Evolutionary conservation across 1,140 invertebrate species (phyloP), one percentile per base, ranked within the genome.

Genomic region (Bombus affinis): DNA sequence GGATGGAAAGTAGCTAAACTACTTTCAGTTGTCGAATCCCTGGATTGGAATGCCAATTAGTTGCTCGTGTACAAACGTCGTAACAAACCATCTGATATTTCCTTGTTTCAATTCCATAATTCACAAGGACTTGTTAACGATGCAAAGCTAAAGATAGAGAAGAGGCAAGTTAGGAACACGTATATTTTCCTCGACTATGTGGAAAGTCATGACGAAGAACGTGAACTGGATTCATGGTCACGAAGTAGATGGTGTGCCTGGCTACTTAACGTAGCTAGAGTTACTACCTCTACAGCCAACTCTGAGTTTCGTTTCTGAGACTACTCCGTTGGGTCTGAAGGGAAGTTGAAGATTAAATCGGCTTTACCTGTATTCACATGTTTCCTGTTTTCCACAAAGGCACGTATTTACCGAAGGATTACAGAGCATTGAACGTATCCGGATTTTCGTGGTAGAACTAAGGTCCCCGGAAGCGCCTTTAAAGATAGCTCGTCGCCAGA

Each of bases 321-420:
- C 73, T 81, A 53, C 53, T 74, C 18, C 35, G 12, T 2, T 2
- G 25, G 22, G 35, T 18, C 57, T 82, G 59, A 76, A 83, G 72
- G 39, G 81, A 83, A 25, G 35, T 66, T 53, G 39, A 66, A 66
- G 72, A 83, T 83, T 83, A 83, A 83, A 83, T 75, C 81, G 81
- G 81, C 72, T 83, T 75, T 83, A 37, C 71, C n/a, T 42, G 72
- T n/a, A 66, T 66, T 82, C 81, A 39, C 59, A 3, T 75, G 81
- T 75, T 83, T 75, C 81, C 81, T 73, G 39, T 75, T 53, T 53
- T 66, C 66, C 59, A 75, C 72, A 66, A 66, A 82, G 71, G n/a
- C 72, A 5, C 81, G 81, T 82, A 82, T 82, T 82, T 82, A 47
- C 57, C 71, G 32, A 47, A 62, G 44, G 81, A 82, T 74, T 82